Evolutionary conservation across 2,113 vertebrate species (phyloP).

Genomic region (Cyanoliseus patagonus): DNA sequence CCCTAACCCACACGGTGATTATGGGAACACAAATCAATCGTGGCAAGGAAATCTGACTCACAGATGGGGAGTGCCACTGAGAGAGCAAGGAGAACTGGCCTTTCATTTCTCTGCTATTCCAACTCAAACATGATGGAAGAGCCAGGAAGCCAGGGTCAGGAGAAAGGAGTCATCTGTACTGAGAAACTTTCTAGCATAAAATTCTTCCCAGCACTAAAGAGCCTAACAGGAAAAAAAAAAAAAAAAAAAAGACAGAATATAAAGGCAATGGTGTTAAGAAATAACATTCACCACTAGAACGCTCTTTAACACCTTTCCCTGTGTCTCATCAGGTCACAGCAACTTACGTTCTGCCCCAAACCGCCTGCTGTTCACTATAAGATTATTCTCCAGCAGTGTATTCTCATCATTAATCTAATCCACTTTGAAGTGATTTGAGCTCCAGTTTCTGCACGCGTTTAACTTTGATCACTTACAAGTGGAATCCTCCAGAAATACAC

Average conservation of each 20-base stretch:
- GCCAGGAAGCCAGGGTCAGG: background rate
- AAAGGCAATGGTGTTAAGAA: background rate
- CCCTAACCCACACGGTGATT: background rate
- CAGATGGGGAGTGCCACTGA: background rate
- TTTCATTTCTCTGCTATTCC: background rate
- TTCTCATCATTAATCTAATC: conserved; percentile 48
- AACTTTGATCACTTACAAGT: conserved; percentile 59
- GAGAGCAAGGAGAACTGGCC: background rate
- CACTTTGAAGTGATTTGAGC: conserved; percentile 56
- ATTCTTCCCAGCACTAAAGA: background rate
- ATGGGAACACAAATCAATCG: background rate
- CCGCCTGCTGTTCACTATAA: background rate
- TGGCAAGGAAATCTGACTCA: background rate
- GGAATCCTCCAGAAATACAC: conserved; percentile 49
- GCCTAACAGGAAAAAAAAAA: background rate
- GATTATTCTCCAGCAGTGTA: conserved; percentile 9
- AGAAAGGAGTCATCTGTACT: background rate
- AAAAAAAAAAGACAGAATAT: background rate
- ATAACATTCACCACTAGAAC: background rate
- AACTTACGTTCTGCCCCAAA: background rate
- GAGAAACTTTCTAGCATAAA: background rate
- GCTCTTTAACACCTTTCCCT: background rate
- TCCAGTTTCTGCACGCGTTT: conserved; percentile 24
- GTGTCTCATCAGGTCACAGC: background rate
- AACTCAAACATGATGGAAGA: background rate